Conservation (phyloP, 2,797 vertebrate genomes). For the Synanceia verrucosa region DNA sequence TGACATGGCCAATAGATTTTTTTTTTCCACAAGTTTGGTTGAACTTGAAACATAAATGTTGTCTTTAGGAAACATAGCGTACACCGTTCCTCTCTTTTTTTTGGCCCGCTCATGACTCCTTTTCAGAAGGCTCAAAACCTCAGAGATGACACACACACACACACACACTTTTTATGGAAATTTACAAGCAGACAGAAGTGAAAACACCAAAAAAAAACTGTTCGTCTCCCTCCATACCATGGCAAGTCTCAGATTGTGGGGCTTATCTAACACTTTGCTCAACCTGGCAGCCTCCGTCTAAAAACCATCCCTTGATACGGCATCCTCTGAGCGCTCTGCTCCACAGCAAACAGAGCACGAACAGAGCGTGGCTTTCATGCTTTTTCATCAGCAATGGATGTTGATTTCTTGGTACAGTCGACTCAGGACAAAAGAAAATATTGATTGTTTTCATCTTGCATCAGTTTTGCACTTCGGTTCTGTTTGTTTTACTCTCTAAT, state of each 20-base stretch:
- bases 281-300: slow-evolving; percentile 24
- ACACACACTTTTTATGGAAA: slow-evolving; percentile 27
- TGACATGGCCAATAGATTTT: slow-evolving; percentile 14
- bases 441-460: neutral
- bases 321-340: slow-evolving; percentile 25
- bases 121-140: neutral
- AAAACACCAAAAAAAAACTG: slow-evolving; percentile 34
- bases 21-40: slow-evolving; percentile 24
- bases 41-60: slow-evolving; percentile 31
- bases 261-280: slow-evolving; percentile 35
- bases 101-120: slow-evolving; percentile 36
- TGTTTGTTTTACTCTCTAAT: too few species aligned
- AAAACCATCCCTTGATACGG: slow-evolving; percentile 44
- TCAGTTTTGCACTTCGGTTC: neutral
- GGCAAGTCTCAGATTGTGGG: slow-evolving; percentile 25
- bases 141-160: slow-evolving; percentile 2
- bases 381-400: neutral
- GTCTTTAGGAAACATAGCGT: slow-evolving; percentile 9
- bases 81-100: neutral
- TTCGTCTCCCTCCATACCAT: slow-evolving; percentile 25
- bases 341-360: slow-evolving; percentile 20
- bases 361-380: neutral
- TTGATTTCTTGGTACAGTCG: neutral
- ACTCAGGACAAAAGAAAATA: neutral
- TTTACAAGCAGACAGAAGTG: slow-evolving; percentile 9